Evolutionary conservation across 2,113 vertebrate genomes (phyloP), one percentile per base, ranked within the genome.

Genomic region (Quiscalus mexicanus): DNA sequence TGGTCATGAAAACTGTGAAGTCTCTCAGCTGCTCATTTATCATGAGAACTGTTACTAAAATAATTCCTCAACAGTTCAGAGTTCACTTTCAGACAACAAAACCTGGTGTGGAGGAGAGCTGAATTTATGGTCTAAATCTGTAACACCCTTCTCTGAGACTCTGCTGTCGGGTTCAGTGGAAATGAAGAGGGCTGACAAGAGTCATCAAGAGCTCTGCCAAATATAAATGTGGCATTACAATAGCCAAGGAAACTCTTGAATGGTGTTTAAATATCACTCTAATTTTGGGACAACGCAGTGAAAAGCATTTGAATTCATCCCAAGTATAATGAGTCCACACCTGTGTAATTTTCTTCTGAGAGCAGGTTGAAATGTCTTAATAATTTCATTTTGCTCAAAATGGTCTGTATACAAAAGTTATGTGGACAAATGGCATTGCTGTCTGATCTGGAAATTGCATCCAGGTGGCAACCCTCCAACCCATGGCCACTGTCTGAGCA

Each of bases 41-140:
- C n/a, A 63, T 41, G 30, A 67, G 39, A 78, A 31, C 7, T 2
- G 2, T 63, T 70, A 18, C 18, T 45, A 67, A 35, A 11, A 53
- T 4, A 76, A n/a, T 56, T 82, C 23, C 33, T 90, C 16, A 59
- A 5, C 11, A 59, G 21, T 64, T 80, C 75, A 79, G 49, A 63
- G 52, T 27, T 93, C 67, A 47, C 8, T 90, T 82, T 83, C 52
- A 90, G 62, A 52, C 30, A 75, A 42, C 35, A 88, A 91, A 94
- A 49, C 3, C 30, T 2, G 1, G 10, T n/a, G 35, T 68, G 42
- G 20, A 74, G 11, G 8, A 90, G 47, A 56, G 62, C 33, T 70
- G 55, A 45, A 33, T 70, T 68, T 45, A 22, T 12, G 55, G 23
- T 44, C 47, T 79, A 33, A 39, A 85, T 41, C 58, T 73, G 18